These are phyloP conservation scores for Sarotherodon lohbergeri DNA, from an alignment of 2,113 vertebrate species.

Conservation along the genomic window DNA sequence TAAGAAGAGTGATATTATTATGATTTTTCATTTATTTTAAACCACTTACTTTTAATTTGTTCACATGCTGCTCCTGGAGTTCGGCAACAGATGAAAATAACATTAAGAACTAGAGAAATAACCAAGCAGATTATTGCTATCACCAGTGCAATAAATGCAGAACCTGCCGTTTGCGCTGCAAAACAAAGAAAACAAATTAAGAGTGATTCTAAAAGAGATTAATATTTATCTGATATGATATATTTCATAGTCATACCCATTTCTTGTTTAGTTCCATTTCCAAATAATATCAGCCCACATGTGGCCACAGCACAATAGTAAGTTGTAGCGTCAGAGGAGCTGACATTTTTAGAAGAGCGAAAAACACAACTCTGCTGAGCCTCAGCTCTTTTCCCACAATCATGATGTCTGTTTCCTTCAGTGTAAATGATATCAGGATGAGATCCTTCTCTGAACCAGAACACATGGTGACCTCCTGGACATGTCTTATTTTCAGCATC, in stretches of 20 bases:
- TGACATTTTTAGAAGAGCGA: not conserved
- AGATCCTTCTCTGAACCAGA: not conserved
- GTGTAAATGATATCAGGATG: not conserved
- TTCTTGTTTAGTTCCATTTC: not conserved
- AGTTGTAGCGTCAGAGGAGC: not conserved
- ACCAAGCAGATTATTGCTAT: not conserved
- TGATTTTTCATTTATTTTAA: not conserved
- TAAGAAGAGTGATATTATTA: rapidly evolving
- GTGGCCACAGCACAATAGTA: not conserved
- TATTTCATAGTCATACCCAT: not conserved
- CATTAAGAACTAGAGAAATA: not conserved
- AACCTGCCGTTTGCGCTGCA: not conserved
- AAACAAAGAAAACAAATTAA: not conserved
- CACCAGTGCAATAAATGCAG: not conserved
- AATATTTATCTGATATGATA: not conserved
- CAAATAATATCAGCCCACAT: not conserved
- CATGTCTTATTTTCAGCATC: rapidly evolving
- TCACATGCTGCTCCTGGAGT: not conserved
- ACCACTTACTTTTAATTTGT: not conserved
- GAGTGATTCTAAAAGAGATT: rapidly evolving
- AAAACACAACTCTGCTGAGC: not conserved
- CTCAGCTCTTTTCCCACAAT: rapidly evolving
- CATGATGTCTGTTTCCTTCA: rapidly evolving
- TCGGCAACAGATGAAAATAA: rapidly evolving
- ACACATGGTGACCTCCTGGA: not conserved